These are phyloP conservation scores for Bradypus variegatus DNA, from an alignment of 2,797 vertebrate species.

Conservation along the genomic window DNA sequence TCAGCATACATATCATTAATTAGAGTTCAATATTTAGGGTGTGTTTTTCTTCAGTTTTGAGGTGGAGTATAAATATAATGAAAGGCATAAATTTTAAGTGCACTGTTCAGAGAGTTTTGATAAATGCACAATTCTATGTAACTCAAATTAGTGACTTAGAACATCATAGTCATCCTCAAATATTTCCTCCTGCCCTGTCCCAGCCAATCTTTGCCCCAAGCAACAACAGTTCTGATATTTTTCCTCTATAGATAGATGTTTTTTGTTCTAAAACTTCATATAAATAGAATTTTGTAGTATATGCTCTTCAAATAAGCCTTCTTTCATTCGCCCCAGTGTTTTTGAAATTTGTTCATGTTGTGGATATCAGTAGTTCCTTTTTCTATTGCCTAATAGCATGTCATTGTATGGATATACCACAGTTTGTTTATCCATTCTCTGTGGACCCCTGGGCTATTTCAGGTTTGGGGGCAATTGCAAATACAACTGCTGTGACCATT, in stretches of 20 bases:
- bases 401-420: not conserved
- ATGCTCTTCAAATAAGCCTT: not conserved
- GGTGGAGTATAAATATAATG: not conserved
- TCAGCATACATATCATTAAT: not conserved
- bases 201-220: not conserved
- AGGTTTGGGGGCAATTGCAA: not conserved
- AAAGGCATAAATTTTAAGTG: not conserved
- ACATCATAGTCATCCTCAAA: too few species aligned
- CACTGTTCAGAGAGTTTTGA: not conserved
- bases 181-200: not conserved
- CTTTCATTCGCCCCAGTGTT: not conserved
- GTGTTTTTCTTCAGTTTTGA: not conserved
- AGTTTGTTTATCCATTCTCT: not conserved
- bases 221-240: too few species aligned
- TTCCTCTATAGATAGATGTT: not conserved
- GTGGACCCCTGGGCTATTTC: not conserved
- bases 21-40: not conserved
- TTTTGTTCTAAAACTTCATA: too few species aligned
- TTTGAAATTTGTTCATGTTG: not conserved
- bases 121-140: not conserved
- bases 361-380: not conserved
- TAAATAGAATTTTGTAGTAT: not conserved
- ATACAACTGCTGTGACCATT: not conserved
- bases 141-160: not conserved
- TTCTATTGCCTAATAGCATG: accelerated